Evolutionary conservation across 2,113 vertebrate genomes (phyloP), one percentile per base, ranked within the genome.

Genomic region (Crotalus horridus): DNA sequence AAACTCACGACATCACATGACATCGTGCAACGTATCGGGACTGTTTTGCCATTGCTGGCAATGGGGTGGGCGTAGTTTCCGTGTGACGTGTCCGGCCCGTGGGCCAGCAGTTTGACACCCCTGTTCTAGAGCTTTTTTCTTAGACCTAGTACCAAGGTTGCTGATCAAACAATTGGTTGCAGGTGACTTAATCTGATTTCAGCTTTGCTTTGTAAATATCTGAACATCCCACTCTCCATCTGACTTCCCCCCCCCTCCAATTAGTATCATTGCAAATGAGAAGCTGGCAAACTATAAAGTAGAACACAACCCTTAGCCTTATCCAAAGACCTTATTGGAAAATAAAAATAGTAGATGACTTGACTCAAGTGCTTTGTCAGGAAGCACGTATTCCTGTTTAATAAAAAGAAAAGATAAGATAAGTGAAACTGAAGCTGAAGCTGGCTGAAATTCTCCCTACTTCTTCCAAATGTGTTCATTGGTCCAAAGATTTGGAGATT

Each of bases 31-130:
- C 0, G 4, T 46, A 46, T 46, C 4, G 46, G 46, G 46, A 46
- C 46, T 46, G 46, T 46, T 46, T 46, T 46, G 46, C 46, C 46
- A 46, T 46, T 46, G 46, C 46, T 5, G 4, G 46, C 46, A 46
- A 46, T 46, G 46, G 43, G 4, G 46, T 46, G 46, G 46, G 46
- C 4, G 3, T 0, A 5, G 46, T 4, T 46, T 46, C 46, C 46
- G 4, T 5, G 4, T 46, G 46, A 46, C 46, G 0, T 0, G 0
- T 46, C 46, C 4, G 46, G 46, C 4, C 46, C 46, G 4, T 5
- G 4, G 46, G 46, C 46, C 4, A 5, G 46, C 46, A 46, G 46
- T 46, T 46, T 46, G 46, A 46, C 46, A 46, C 46, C 46, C 46
- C 4, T n/a, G 8, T 81, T 20, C 17, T 43, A 43, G 17, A 81